Base-by-base conservation (phyloP, 1,140 invertebrate species). In the Harlomillsia oculata region DNA sequence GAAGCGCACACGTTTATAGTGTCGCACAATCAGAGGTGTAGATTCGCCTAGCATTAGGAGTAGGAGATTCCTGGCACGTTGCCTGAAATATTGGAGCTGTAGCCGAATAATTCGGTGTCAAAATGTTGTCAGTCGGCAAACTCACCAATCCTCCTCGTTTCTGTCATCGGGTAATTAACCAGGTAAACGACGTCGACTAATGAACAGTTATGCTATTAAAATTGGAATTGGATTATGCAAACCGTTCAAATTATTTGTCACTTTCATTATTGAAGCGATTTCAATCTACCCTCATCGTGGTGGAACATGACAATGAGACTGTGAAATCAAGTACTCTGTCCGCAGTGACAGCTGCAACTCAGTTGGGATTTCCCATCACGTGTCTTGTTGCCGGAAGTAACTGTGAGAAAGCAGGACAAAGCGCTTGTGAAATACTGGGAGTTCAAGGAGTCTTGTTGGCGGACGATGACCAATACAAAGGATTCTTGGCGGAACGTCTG, bases 261-360 rank as follows among this genome's bases (percentile, higher is more conserved):
- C 26, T 32, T 28, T 18, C 14, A 73, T 67, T 74, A 46, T 69
- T 66, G 29, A 72, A 72, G 43, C 68, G 79, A 70, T 65, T 80
- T 28, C 72, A 74, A 63, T 76, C 85, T 36, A 76, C 84, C 59
- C 75, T 98, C 57, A 85, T 99, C 1, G 81, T 98, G 64, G 94
- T 89, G 14, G 95, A 98, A 73, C 93, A 97, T 71, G n/a, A 93
- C 67, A 93, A 97, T 78, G 84, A 89, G 66, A 78, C 74, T 28
- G 67, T 99, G 2, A 75, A 78, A 34, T 80, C 91, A 18, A 82
- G 91, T 11, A 97, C 95, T 5, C 80, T 92, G 67, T 95, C 93
- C 76, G 80, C 89, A 3, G 75, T 99, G 43, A 85, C 83, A 57
- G 96, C 95, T 54, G 95, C 94, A 1, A 84, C 83, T 65, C 87